Conservation (phyloP, 1,140 invertebrate genomes). For the Zaprionus kolodkinae region DNA sequence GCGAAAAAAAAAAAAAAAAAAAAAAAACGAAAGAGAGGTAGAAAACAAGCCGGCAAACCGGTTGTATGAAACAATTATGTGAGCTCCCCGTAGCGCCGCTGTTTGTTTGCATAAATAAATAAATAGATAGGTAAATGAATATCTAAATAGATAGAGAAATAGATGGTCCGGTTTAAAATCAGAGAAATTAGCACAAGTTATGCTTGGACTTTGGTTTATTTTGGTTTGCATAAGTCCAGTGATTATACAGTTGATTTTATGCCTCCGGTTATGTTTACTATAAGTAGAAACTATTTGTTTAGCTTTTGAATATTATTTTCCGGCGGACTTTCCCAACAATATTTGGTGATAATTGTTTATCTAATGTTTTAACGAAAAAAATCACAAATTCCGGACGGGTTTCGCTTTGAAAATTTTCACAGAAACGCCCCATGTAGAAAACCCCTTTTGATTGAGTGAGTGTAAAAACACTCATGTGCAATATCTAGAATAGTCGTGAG, state of each 20-base stretch:
- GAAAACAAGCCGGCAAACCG: conserved; percentile 8
- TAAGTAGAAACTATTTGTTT: neutral
- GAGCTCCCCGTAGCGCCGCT: conserved; percentile 4
- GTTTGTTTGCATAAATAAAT: conserved; percentile 41
- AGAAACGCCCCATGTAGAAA: conserved; percentile 12
- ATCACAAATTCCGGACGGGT: conserved; percentile 15
- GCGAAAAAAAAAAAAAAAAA: conserved; percentile 11
- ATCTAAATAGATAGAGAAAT: neutral
- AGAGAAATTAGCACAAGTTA: conserved; percentile 39
- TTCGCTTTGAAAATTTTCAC: conserved; percentile 9
- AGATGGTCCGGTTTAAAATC: conserved; percentile 9
- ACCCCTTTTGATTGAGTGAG: conserved; percentile 18
- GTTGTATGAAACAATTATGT: conserved; percentile 30
- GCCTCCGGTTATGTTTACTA: conserved; percentile 11
- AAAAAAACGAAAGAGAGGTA: neutral
- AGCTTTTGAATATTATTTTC: conserved; percentile 22
- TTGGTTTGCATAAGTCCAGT: conserved; percentile 31
- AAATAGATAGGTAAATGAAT: neutral
- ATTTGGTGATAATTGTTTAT: conserved; percentile 29
- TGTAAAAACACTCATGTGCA: conserved; percentile 3
- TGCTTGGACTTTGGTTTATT: conserved; percentile 19
- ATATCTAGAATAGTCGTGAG: conserved; percentile 14
- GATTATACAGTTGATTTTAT: conserved; percentile 31
- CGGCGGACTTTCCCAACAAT: conserved; percentile 32
- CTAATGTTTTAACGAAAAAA: conserved; percentile 24